These are phyloP conservation scores for Gorsachius goisagi DNA, from an alignment of 2,113 vertebrate species.

Conservation along the genomic window DNA sequence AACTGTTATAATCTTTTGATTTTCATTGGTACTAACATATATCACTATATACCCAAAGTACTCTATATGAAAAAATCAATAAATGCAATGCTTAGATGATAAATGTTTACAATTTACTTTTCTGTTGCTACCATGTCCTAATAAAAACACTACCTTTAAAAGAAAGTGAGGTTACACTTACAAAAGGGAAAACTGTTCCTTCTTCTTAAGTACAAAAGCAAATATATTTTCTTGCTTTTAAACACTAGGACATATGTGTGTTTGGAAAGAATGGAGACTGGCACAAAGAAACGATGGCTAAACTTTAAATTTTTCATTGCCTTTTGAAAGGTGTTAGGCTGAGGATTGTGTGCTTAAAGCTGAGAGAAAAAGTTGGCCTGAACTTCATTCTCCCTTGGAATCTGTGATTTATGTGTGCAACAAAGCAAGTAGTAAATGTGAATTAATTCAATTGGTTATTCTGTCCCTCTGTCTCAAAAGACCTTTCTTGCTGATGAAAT, in stretches of 20 bases:
- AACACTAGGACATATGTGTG: background rate
- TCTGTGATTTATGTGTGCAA: conserved; percentile 32
- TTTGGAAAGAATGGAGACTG: background rate
- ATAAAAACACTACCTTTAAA: conserved; percentile 60
- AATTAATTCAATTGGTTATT: conserved; percentile 36
- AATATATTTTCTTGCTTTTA: conserved; percentile 2
- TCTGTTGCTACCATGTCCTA: conserved; percentile 29
- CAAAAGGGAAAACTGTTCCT: background rate
- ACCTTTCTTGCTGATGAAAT: conserved; percentile 28
- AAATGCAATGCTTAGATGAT: conserved; percentile 62
- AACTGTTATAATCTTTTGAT: conserved; percentile 63
- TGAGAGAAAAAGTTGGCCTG: background rate
- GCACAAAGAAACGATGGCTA: background rate
- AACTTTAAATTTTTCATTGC: background rate
- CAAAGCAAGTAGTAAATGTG: conserved; percentile 38
- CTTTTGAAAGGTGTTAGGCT: background rate
- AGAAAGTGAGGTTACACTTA: conserved; percentile 36
- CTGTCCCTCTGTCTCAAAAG: conserved; percentile 22
- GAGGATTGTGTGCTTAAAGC: background rate
- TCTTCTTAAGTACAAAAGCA: background rate
- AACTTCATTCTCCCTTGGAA: conserved; percentile 1
- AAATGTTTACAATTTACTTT: conserved; percentile 70
- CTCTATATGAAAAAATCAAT: conserved; percentile 67
- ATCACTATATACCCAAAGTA: conserved; percentile 49
- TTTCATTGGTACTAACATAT: conserved; percentile 52